Conservation (phyloP, 37 sponge, comb jelly and placozoan species). For the Agelas oroides region DNA sequence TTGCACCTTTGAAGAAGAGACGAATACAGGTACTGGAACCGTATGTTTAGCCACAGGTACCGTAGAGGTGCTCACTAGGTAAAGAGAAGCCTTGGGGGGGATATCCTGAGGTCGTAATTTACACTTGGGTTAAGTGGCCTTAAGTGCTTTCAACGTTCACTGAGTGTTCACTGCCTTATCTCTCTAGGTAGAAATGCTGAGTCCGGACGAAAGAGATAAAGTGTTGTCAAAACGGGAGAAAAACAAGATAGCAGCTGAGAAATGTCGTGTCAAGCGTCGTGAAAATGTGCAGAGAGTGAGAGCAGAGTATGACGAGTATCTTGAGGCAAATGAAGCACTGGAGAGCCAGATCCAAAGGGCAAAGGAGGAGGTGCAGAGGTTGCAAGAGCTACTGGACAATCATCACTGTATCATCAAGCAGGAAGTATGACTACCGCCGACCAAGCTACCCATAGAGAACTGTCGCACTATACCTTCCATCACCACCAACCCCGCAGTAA, state of each 20-base stretch:
- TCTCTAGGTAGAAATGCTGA: conserved; percentile 58
- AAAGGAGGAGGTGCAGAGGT: conserved; percentile 45
- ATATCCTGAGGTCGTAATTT: no score
- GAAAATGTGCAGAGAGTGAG: conserved; percentile 57
- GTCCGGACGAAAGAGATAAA: conserved; percentile 83
- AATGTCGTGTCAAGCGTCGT: conserved; percentile 91
- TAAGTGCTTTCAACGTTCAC: no score
- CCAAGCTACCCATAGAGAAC: no score
- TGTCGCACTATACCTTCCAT: background rate
- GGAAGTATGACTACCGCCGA: no score
- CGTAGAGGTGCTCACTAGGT: background rate
- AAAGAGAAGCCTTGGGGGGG: no score
- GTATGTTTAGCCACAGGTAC: background rate
- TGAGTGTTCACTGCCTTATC: no score
- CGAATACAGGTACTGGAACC: conserved; percentile 60
- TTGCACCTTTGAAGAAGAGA: conserved; percentile 86
- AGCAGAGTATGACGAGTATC: conserved; percentile 60
- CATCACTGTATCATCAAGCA: conserved; percentile 55
- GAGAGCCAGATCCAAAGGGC: conserved; percentile 45
- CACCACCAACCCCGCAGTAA: background rate
- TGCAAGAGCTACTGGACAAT: conserved; percentile 45
- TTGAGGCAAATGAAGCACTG: conserved; percentile 56
- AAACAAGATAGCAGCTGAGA: conserved; percentile 97
- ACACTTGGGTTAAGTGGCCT: no score
- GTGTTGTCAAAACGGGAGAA: conserved; percentile 86